Conservation (phyloP, 2,113 vertebrate species). For the Madoqua kirkii region DNA sequence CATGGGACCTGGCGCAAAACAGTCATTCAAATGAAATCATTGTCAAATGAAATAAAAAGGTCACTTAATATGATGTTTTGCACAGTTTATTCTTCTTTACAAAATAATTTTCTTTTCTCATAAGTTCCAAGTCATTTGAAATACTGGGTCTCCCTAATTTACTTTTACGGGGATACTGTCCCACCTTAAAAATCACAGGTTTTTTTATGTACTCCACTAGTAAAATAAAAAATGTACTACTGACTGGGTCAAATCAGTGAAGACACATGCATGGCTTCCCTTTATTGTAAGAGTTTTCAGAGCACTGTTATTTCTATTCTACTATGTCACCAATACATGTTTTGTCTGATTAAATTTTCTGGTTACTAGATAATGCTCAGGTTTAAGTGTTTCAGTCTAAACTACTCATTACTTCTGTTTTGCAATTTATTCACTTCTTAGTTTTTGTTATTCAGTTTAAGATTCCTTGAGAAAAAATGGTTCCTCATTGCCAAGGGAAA, state of each 20-base stretch:
- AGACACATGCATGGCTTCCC: neutral
- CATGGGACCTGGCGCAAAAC: neutral
- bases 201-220: neutral
- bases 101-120: neutral
- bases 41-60: neutral
- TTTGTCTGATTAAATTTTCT: neutral
- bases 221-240: neutral
- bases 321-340: neutral
- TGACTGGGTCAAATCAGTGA: neutral
- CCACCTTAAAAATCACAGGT: neutral
- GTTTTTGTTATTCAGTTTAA: neutral
- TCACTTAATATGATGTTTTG: neutral
- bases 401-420: neutral
- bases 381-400: neutral
- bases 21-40: neutral
- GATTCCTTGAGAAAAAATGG: neutral
- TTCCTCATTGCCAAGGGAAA: conserved; percentile 12
- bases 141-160: neutral
- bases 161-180: neutral
- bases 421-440: neutral
- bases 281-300: neutral
- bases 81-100: neutral
- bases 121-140: neutral
- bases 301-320: neutral
- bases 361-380: neutral